Percentiles rank a stretch among this genome's conserved stretches.
Evolutionary conservation across 2,797 vertebrate species (phyloP).

Genomic region (Sebastes diploproa): DNA sequence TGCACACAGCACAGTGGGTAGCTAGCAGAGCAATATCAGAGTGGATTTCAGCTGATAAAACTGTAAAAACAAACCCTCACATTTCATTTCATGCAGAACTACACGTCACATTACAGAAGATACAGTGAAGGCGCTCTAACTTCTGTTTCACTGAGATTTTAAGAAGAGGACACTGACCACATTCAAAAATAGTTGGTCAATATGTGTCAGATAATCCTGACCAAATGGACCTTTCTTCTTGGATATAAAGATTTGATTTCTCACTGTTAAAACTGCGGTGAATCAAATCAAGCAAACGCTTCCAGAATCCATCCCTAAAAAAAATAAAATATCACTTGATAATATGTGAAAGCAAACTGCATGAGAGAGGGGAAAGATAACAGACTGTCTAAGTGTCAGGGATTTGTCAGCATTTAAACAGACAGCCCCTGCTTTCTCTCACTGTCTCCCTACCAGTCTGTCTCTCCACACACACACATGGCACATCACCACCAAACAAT

Average conservation of each 20-base stretch:
- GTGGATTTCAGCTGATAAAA: not conserved
- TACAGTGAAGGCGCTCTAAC: not conserved
- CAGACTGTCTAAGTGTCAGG: conserved; percentile 42
- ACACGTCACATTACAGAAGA: not conserved
- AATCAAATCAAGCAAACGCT: conserved; percentile 14
- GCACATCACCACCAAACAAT: conserved; percentile 51
- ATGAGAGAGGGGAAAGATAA: conserved; percentile 30
- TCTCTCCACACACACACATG: conserved; percentile 13
- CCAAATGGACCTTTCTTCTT: not conserved
- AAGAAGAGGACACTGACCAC: not conserved
- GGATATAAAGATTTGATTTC: not conserved
- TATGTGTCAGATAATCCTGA: not conserved
- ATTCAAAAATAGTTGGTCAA: not conserved
- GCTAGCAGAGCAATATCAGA: not conserved
- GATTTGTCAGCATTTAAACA: conserved; percentile 60
- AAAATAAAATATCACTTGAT: not conserved
- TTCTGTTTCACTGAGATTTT: not conserved
- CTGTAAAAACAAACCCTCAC: not conserved
- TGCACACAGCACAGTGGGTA: not conserved
- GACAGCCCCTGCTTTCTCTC: conserved; percentile 29
- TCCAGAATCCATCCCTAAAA: conserved; percentile 23
- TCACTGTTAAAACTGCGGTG: not conserved
- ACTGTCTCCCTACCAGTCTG: conserved; percentile 20
- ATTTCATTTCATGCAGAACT: not conserved
- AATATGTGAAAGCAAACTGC: conserved; percentile 29